Base-by-base conservation (phyloP, 2,797 vertebrate genomes). In the Xenopus petersii region DNA sequence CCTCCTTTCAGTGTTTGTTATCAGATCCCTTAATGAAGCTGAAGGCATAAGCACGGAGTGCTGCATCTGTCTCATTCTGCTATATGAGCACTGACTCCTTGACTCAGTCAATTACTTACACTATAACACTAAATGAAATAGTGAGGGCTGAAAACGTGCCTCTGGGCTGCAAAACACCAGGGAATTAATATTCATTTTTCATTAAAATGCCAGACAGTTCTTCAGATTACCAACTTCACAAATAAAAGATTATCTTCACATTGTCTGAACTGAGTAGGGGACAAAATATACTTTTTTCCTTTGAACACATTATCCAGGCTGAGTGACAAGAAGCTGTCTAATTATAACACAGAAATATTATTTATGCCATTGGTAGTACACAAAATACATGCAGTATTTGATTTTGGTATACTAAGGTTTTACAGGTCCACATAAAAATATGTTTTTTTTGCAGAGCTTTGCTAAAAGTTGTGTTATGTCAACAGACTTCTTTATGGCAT, bases 161-260 rank as follows among this genome's bases (percentile, higher is more conserved):
- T 88, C 71, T 56, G 69, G 79, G 80, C 83, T 9, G 80, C 80
- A 81, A 67, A 85, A 75, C 75, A 84, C 80, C 79, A 82, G 42
- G 75, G 80, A 75, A 83, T 88, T 89, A 88, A 84, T 84, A 83
- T 73, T 88, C 86, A 83, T 84, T 83, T 74, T 88, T 87, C 73
- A 82, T 89, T 88, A 86, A 81, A 78, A 88, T 85, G 81, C 84
- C 79, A 82, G 82, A 86, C 83, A 83, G 24, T 74, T 67, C 65
- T 67, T 63, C 76, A 79, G 66, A 74, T 79, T 79, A 74, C 71
- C 54, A 79, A 70, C 70, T 73, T 67, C 65, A 78, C 71, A 79
- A 79, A 79, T 70, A 79, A 79, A 79, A 70, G 67, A 79, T 73
- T 74, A 79, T 73, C 47, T 79, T 70, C 67, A 49, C 48, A 74